A percentile compares a stretch with the other conserved stretches of the same genome.
Conservation (phyloP, 2,888 invertebrate genomes). For the Incurvaria masculella region DNA sequence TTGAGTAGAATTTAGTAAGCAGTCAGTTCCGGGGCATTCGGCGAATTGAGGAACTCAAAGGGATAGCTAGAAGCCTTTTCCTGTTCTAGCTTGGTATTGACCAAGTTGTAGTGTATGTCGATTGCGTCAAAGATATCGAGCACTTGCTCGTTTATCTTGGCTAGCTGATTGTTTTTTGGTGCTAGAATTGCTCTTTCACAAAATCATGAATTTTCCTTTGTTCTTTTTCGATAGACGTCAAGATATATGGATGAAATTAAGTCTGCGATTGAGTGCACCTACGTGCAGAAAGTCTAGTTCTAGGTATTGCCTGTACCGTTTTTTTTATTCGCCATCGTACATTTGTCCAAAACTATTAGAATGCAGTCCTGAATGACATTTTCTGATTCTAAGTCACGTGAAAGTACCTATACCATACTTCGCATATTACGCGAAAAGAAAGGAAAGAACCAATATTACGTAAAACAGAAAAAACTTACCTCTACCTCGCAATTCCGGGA, state of each 20-base stretch:
- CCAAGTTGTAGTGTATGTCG: background rate
- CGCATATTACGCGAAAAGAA: too few species aligned
- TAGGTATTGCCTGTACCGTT: conserved; percentile 11
- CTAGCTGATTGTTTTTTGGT: conserved; percentile 8
- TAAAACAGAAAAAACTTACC: too few species aligned
- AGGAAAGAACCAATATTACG: too few species aligned
- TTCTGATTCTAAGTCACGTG: conserved; percentile 6
- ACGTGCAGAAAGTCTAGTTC: conserved; percentile 10
- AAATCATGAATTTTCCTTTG: conserved; percentile 9
- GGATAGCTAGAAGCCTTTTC: conserved; percentile 16
- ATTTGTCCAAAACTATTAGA: conserved; percentile 20
- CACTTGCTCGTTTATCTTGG: background rate
- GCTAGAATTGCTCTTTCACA: conserved; percentile 12
- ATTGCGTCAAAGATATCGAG: background rate
- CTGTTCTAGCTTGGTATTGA: conserved; percentile 6
- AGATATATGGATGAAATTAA: conserved; percentile 10
- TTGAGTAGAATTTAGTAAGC: conserved; percentile 12
- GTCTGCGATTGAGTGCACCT: conserved; percentile 8
- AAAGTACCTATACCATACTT: too few species aligned
- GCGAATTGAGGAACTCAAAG: conserved; percentile 18
- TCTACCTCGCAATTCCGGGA: too few species aligned
- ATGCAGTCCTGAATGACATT: conserved; percentile 8
- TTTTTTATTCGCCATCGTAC: conserved; percentile 18
- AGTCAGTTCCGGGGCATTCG: conserved; percentile 15
- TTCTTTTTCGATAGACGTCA: conserved; percentile 1